Base-by-base conservation (phyloP, 2,797 vertebrate genomes). In the Phaenicophaeus curvirostris region DNA sequence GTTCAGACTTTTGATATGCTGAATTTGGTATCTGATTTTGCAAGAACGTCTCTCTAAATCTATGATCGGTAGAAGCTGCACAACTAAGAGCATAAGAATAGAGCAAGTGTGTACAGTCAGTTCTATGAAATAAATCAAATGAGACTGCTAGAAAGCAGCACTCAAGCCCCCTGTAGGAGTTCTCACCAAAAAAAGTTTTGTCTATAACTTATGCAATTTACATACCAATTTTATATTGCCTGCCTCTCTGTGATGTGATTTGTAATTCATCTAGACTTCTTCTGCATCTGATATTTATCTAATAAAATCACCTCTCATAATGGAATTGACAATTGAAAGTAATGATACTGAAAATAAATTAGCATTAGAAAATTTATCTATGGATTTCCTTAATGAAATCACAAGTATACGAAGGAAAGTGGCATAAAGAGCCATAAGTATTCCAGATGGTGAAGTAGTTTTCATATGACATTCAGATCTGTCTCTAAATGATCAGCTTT, bases 251-350 rank as follows among this genome's bases (percentile, higher is more conserved):
- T 61, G 33, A 62, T 37, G n/a, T 84, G 90, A 95, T 95, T 92
- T 96, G 57, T 88, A 92, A 96, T 95, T 92, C 44, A 68, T 91
- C 93, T 93, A 90, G 72, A 83, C 27, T 58, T 51, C 74, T 97
- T 95, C 78, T 88, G 25, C 51, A 67, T 92, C 80, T 93, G 91
- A 74, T 95, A 94, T 87, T 87, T 87, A 91, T 85, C 48, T 55
- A 93, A 91, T 96, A 93, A 97, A 96, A 94, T 96, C 72, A 86
- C 72, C 95, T 95, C n/a, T 95, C 76, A 41, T 87, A 94, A 82
- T 59, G 80, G 67, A 95, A 95, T 90, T 90, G 87, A 92, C 88
- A 96, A 73, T 15, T 84, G 82, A 90, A 97, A 90, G 79, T 76
- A 55, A 95, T 96, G 86, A 85, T 83, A 96, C 27, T 87, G 57